Percentiles rank a stretch among this genome's conserved stretches.
Evolutionary conservation across 2,113 vertebrate genomes (phyloP).

Genomic region (Dipodomys ordii): DNA sequence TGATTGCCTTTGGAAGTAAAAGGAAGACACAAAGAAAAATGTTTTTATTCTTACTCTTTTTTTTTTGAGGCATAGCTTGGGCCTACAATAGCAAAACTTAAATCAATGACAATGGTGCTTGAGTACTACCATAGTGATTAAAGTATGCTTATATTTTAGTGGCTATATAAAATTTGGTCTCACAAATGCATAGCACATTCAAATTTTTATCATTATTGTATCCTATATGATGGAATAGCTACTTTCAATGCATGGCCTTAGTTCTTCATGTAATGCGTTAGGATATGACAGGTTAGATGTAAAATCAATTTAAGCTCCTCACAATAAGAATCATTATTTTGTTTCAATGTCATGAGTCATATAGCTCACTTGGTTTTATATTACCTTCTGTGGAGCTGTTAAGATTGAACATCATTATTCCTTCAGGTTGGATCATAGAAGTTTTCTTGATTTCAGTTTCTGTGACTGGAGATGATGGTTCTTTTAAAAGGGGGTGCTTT

Average conservation of each 20-base stretch:
- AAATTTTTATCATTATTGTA: not conserved
- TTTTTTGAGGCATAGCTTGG: conserved; percentile 29
- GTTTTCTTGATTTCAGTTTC: not conserved
- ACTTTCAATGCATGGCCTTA: not conserved
- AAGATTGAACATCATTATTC: not conserved
- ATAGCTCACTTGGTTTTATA: not conserved
- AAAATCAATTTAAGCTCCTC: not conserved
- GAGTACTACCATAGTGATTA: not conserved
- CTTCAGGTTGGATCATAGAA: not conserved
- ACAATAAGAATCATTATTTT: conserved; percentile 7
- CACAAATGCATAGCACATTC: not conserved
- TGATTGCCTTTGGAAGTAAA: conserved; percentile 70
- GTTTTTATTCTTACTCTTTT: not conserved
- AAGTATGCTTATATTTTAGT: not conserved
- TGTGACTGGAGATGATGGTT: not conserved
- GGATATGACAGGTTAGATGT: not conserved
- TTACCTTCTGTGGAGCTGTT: not conserved
- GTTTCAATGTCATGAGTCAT: not conserved
- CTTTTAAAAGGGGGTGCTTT: not conserved
- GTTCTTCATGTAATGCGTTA: not conserved
- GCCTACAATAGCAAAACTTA: not conserved
- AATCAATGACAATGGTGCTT: not conserved
- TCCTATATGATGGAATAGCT: not conserved
- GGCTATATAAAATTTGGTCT: not conserved
- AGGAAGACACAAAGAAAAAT: conserved; percentile 72